These are phyloP conservation scores for Tragulus kanchil DNA, from an alignment of 2,113 vertebrate species.

Conservation along the genomic window DNA sequence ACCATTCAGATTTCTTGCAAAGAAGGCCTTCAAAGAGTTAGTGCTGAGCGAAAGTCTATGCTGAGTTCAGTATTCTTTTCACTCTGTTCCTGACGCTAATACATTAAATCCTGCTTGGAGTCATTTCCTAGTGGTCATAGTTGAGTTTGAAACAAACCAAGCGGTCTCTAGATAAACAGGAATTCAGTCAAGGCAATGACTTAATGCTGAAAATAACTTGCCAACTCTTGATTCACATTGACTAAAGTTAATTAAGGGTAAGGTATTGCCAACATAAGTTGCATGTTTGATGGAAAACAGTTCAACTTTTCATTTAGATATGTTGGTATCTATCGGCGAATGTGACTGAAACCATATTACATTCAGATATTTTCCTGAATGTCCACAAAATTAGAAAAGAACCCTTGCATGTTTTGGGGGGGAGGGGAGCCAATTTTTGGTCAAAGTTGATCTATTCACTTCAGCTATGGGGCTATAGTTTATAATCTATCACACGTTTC, in stretches of 20 bases:
- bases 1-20: not conserved
- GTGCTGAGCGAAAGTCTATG: not conserved
- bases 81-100: not conserved
- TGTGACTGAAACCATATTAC: not conserved
- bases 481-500: not conserved
- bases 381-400: not conserved
- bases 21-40: not conserved
- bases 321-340: not conserved
- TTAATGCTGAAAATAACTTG: not conserved
- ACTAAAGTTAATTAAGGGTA: slow-evolving; percentile 5
- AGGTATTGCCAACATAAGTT: not conserved
- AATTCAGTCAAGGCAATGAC: not conserved
- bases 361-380: not conserved
- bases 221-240: slow-evolving; percentile 26
- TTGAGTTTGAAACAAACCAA: slow-evolving; percentile 20
- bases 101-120: not conserved
- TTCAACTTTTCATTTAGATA: not conserved
- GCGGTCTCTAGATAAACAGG: not conserved
- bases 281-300: not conserved
- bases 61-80: slow-evolving; percentile 27
- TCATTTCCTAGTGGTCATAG: not conserved
- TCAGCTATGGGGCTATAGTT: not conserved
- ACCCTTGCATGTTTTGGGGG: not conserved
- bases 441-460: not conserved
- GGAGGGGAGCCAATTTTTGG: not conserved